Evolutionary conservation across 2,888 invertebrate species (phyloP).

Genomic region (Agonopterix subpropinquella): DNA sequence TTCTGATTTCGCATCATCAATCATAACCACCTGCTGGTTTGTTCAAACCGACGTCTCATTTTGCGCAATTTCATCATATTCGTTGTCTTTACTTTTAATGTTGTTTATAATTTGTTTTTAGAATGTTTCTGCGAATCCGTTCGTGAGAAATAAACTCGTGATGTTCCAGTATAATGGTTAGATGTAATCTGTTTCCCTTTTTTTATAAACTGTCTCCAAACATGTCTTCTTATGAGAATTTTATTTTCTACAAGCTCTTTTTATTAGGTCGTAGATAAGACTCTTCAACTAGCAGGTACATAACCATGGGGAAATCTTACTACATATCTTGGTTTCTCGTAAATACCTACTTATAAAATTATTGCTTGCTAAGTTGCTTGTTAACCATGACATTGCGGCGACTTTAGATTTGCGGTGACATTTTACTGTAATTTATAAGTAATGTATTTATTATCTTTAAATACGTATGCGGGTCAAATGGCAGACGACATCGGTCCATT

Average conservation of each 20-base stretch:
- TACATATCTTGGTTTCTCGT: no score
- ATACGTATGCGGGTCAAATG: constrained; percentile 38
- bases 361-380: not conserved
- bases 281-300: no score
- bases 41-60: constrained; percentile 15
- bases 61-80: constrained; percentile 18
- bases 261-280: no score
- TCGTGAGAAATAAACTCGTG: constrained; percentile 18
- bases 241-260: no score
- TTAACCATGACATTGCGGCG: constrained; percentile 19
- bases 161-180: not conserved
- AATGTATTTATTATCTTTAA: constrained; percentile 27
- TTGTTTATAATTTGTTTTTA: not conserved
- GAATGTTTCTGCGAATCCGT: constrained; percentile 9
- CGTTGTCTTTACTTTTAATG: constrained; percentile 16
- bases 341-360: no score
- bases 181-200: constrained; percentile 6
- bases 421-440: constrained; percentile 14
- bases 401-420: constrained; percentile 20
- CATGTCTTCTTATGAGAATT: not conserved
- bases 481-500: constrained; percentile 29
- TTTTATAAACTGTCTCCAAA: not conserved
- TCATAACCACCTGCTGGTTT: constrained; percentile 12
- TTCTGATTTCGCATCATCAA: constrained; percentile 5
- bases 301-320: no score